A percentile compares a stretch with the other conserved stretches of the same genome.
These are phyloP conservation scores for Sminthurinus signatus DNA, from an alignment of 1,140 invertebrate genomes.

Conservation along the genomic window DNA sequence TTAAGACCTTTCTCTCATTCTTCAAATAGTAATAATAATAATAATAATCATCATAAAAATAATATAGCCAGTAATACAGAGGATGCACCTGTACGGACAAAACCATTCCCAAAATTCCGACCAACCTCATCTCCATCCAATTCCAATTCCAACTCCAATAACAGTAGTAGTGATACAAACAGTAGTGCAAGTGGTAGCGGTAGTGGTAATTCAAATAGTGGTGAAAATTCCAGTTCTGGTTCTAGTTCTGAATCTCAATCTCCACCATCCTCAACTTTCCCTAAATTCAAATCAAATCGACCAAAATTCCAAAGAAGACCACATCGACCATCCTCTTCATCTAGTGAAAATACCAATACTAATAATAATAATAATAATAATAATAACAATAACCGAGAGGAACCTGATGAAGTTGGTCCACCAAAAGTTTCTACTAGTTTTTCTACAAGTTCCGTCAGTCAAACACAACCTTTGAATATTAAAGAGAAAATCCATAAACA, in stretches of 20 bases:
- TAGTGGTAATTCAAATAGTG: too few species aligned
- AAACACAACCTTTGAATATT: background rate
- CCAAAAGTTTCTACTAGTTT: background rate
- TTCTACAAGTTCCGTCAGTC: background rate
- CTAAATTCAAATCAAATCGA: slow-evolving; percentile 7
- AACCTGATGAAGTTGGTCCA: slow-evolving; percentile 7
- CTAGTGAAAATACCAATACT: background rate
- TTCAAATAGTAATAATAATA: background rate
- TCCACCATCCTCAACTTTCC: background rate
- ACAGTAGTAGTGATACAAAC: background rate
- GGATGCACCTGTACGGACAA: background rate
- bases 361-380: too few species aligned
- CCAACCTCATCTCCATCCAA: background rate
- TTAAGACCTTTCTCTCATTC: slow-evolving; percentile 11
- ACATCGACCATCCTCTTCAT: background rate
- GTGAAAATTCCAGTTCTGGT: too few species aligned
- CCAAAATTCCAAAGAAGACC: slow-evolving; percentile 6
- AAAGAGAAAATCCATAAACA: slow-evolving; percentile 9
- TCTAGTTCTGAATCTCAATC: too few species aligned
- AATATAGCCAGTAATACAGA: background rate
- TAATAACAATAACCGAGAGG: background rate
- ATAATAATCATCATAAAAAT: background rate
- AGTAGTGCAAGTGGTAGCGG: background rate
- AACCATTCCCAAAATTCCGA: slow-evolving; percentile 13
- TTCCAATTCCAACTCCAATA: too few species aligned